Percentiles rank a stretch among this genome's conserved stretches.
Conservation (phyloP, 2,888 invertebrate genomes). For the Parthenolecanium corni region DNA sequence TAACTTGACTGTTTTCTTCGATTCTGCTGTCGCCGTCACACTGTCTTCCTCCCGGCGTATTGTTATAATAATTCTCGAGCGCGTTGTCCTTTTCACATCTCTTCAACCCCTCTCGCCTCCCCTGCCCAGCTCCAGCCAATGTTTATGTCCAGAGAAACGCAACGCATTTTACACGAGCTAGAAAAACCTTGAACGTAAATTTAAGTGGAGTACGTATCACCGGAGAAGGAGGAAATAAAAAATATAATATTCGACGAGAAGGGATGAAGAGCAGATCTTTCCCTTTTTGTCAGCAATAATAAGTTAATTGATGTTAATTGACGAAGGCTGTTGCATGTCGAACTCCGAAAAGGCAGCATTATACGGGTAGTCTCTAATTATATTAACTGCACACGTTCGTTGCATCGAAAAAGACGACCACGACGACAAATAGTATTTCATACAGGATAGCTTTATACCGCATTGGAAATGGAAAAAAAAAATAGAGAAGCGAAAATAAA, state of each 20-base stretch:
- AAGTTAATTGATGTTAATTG: slow-evolving; percentile 26
- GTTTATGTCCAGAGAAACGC: too few species aligned
- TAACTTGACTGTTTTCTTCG: slow-evolving; percentile 3
- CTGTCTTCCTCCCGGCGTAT: neutral
- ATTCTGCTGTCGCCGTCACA: neutral
- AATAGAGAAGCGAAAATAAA: too few species aligned
- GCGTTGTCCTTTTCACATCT: slow-evolving; percentile 11
- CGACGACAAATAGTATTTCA: neutral
- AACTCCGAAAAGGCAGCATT: slow-evolving; percentile 1
- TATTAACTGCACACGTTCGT: slow-evolving; percentile 14
- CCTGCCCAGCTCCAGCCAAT: neutral
- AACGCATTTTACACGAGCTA: neutral
- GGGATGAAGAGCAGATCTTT: slow-evolving; percentile 24
- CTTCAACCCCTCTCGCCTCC: neutral
- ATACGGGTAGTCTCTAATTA: slow-evolving; percentile 24
- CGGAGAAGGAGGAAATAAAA: slow-evolving; percentile 17
- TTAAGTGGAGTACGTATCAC: slow-evolving; percentile 3
- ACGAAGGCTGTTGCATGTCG: slow-evolving; percentile 22
- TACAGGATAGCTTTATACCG: neutral
- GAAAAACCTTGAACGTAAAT: slow-evolving; percentile 24
- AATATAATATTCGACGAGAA: slow-evolving; percentile 20
- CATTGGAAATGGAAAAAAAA: neutral
- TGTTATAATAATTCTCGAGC: slow-evolving; percentile 16
- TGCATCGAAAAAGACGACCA: slow-evolving; percentile 2
- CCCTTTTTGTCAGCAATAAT: slow-evolving; percentile 23